phyloP scores from a whole-genome alignment of 2,888 invertebrate genomes.

The Philereme vetulata region DNA sequence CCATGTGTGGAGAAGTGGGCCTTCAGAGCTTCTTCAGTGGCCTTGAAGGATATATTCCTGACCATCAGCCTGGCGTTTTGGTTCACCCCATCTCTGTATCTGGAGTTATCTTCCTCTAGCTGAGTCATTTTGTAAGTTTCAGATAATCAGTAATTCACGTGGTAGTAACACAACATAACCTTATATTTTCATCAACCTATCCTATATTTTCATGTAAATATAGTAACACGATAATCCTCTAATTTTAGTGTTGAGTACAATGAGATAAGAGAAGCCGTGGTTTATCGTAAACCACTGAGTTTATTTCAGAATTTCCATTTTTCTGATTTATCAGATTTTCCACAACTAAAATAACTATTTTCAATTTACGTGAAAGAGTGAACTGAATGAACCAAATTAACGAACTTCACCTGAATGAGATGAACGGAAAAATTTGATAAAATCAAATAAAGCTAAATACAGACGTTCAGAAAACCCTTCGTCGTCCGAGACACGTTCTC shows the following conservation, averaged over 20 bases:
- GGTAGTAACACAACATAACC: slow-evolving; percentile 53
- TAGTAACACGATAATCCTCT: not conserved
- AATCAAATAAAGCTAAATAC: too few species aligned
- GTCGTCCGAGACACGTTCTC: too few species aligned
- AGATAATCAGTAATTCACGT: slow-evolving; percentile 45
- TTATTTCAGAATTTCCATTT: too few species aligned
- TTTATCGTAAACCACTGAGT: too few species aligned
- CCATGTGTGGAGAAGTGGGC: slow-evolving; percentile 90
- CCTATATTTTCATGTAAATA: slow-evolving; percentile 11
- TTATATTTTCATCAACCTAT: slow-evolving; percentile 30
- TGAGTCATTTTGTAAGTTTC: slow-evolving; percentile 44
- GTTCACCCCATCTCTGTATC: slow-evolving; percentile 60
- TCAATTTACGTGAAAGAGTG: too few species aligned
- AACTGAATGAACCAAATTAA: too few species aligned
- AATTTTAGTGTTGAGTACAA: not conserved
- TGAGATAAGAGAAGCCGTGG: too few species aligned
- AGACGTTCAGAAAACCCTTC: too few species aligned
- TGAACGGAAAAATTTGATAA: too few species aligned
- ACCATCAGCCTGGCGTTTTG: slow-evolving; percentile 85
- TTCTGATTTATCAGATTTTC: too few species aligned
- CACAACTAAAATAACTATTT: too few species aligned
- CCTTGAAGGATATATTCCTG: slow-evolving; percentile 88
- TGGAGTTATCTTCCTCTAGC: slow-evolving; percentile 54
- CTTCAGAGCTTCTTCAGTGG: slow-evolving; percentile 87
- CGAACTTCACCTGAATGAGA: too few species aligned